Evolutionary conservation across 2,113 vertebrate species (phyloP), one percentile per base, ranked within the genome.

Genomic region (Microcebus jonahi): DNA sequence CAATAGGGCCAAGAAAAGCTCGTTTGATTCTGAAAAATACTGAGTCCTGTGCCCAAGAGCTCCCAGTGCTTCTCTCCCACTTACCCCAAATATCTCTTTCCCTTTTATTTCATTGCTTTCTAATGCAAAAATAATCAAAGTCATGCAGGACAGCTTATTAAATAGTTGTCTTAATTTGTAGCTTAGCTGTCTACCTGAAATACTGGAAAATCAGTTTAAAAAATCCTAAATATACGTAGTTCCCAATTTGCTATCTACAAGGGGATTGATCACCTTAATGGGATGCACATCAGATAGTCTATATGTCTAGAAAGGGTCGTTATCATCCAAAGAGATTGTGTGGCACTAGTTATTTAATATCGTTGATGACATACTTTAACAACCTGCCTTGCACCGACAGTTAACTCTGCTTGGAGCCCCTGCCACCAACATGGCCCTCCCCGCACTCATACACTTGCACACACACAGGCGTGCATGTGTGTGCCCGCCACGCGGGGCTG

Each of bases 11-110:
- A 45, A 91, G 55, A 70, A 75, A 50, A 13, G n/a, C 15, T 83
- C 11, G 55, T 89, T 81, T 91, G 75, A 79, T 85, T 96, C 73
- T 87, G 48, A 73, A 88, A 95, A 94, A 73, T 48, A 45, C 34
- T 7, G 17, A 68, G n/a, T 53, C 36, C 27, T 42, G 23, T 48
- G 25, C 48, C 55, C 63, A n/a, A 50, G 71, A 82, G 53, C 67
- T 57, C 48, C 21, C 3, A 21, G 34, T 11, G 68, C 45, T 27
- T 77, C n/a, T 48, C 31, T 79, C 31, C 29, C 71, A 6, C 42
- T 53, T 13, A 59, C 42, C 50, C 79, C 2, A 14, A 36, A 45
- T 53, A 2, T 68, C 86, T 83, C 4, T 65, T 67, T 94, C 10
- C 23, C 13, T 81, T 39, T 90, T 50, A 76, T 84, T 48, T 5